Conservation (phyloP, 1,140 invertebrate genomes). For the Sinonovacula constricta region DNA sequence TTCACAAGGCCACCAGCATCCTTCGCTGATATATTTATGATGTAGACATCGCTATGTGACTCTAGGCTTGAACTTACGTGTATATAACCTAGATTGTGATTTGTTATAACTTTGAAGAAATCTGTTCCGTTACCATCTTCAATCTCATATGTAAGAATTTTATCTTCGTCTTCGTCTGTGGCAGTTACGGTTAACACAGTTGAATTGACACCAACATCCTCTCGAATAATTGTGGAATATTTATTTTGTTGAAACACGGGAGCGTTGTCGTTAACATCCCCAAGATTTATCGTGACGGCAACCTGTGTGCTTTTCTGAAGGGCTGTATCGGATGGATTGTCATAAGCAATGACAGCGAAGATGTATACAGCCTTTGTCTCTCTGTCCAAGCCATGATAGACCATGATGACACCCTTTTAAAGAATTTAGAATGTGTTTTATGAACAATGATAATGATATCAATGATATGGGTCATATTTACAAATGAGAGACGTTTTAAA, state of each 20-base stretch:
- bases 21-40: no score
- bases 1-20: no score
- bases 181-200: constrained; percentile 95
- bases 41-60: no score
- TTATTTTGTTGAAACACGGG: constrained; percentile 97
- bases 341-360: constrained; percentile 12
- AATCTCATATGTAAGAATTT: constrained; percentile 22
- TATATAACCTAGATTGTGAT: no score
- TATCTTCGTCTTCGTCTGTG: constrained; percentile 83
- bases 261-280: constrained; percentile 98
- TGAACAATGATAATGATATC: no score
- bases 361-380: background rate
- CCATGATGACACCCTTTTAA: constrained; percentile 19
- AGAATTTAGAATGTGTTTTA: background rate
- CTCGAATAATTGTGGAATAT: constrained; percentile 97
- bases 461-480: no score
- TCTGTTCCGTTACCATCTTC: background rate
- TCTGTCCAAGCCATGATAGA: background rate
- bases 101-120: constrained; percentile 40
- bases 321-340: constrained; percentile 17
- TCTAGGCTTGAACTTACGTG: no score
- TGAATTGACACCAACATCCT: constrained; percentile 82
- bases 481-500: no score
- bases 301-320: constrained; percentile 11
- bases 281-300: constrained; percentile 82